Conservation (phyloP, 1,140 invertebrate genomes). For the Brachionus rubens region DNA sequence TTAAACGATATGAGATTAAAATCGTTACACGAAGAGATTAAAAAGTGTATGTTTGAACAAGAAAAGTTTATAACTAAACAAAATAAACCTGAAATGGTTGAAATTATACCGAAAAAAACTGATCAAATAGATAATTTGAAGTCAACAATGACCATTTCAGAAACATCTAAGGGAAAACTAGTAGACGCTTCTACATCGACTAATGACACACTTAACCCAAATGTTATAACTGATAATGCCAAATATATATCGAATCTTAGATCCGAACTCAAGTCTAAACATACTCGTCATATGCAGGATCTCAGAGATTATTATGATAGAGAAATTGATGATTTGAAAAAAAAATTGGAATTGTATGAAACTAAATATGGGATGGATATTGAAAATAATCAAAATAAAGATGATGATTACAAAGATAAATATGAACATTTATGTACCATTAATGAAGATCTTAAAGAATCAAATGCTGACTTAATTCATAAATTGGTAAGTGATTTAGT, state of each 20-base stretch:
- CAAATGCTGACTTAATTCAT: neutral
- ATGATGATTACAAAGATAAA: conserved; percentile 5
- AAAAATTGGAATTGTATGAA: neutral
- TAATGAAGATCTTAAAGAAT: neutral
- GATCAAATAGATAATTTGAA: neutral
- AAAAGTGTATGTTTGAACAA: conserved; percentile 34
- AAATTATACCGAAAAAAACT: neutral
- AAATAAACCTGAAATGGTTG: neutral
- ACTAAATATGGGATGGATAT: neutral
- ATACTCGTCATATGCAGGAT: conserved; percentile 32
- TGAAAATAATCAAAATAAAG: neutral
- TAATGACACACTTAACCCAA: neutral
- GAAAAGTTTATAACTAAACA: conserved; percentile 13
- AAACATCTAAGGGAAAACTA: neutral
- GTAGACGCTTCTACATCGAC: conserved; percentile 22
- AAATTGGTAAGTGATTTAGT: conserved; percentile 13
- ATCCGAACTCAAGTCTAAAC: conserved; percentile 23
- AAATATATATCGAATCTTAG: conserved; percentile 41
- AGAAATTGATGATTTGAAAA: conserved; percentile 19
- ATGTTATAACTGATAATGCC: conserved; percentile 5
- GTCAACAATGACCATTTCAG: neutral
- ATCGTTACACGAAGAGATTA: conserved; percentile 35
- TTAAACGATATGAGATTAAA: conserved; percentile 36
- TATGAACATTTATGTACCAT: conserved; percentile 14
- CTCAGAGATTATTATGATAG: conserved; percentile 40